Evolutionary conservation across 1,140 invertebrate genomes (phyloP), one percentile per base, ranked within the genome.

Genomic region (Hypsibius dujardini): DNA sequence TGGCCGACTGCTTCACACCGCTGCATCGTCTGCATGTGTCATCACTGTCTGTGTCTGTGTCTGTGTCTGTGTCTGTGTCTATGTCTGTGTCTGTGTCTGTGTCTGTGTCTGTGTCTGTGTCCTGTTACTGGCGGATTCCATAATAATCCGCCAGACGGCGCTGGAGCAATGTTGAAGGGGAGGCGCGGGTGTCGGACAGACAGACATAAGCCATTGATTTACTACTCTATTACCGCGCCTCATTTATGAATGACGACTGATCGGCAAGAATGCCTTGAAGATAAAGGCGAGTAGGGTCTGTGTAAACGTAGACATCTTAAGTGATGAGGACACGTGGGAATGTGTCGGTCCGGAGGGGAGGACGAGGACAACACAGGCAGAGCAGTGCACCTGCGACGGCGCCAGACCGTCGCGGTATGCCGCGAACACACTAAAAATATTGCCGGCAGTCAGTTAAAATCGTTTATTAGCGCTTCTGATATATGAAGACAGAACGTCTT

Each of bases 281-380:
- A 67, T 67, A 67, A 67, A 15, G 42, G 62, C 28, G 28, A 67
- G 62, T 42, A 15, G 7, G 3, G 42, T 67, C 12, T 15, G 45
- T 67, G 62, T 67, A 67, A 67, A 67, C 42, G 12, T 45, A 67
- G 62, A 67, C 62, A 42, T 67, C 62, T 67, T 15, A 67, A 67
- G 62, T 56, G 62, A 28, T 28, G 28, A 67, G 42, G 12, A 67
- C 42, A 67, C 12, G 62, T 67, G 62, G 12, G 62, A 67, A 67
- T 67, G 12, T 42, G 12, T 67, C 12, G 12, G 3, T 28, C 28
- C 28, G 28, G 28, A 28, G 28, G 28, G 28, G 28, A 28, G 28
- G 28, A 28, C 28, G 28, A 28, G 28, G 28, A 28, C 28, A 28
- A 28, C 28, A 28, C 28, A 28, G 28, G 28, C 28, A 28, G 28